Evolutionary conservation across 1,140 invertebrate species (phyloP), one percentile per base, ranked within the genome.

Genomic region (Cydia amplana): DNA sequence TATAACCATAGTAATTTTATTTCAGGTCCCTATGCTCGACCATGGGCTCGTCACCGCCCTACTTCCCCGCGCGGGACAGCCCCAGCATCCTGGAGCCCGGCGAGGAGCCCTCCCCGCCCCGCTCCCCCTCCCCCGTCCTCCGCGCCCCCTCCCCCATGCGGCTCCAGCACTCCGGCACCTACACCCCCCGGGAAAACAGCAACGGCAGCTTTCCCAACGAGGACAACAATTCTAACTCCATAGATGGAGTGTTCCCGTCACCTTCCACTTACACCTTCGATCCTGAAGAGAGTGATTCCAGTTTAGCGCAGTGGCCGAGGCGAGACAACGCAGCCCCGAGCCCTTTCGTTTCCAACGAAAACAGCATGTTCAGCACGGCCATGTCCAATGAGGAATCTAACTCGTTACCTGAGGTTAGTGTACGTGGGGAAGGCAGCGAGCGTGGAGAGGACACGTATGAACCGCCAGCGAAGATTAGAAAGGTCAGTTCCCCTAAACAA

Each of bases 381-480:
- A 49, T 55, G 65, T 73, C 64, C 6, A 75, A 40, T 28, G 82
- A 85, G 5, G 82, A 85, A 73, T 81, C 82, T 1, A 82, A 79
- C 14, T 49, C 78, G 20, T 10, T 80, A 4, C 65, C 72, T 14
- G 77, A 80, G 18, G n/a, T 43, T 46, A 65, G 3, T 55, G 64
- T 46, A 12, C 32, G 12, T 4, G 16, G 25, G 5, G 64, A 67
- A 4, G 16, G 36, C 70, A 46, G 12, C 36, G 10, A 76, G 46
- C 49, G 75, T 46, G 18, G 72, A 9, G 72, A 78, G 1, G 74
- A 77, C 18, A 12, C 32, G 0, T 80, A 83, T 0, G 89, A 88
- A 77, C 90, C 89, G 5, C 90, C 90, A 5, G 83, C 86, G 0
- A 92, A 92, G 81, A 67, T 92, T 0, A 82, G 90, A 36, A 89